Evolutionary conservation across 2,888 invertebrate species (phyloP).

Genomic region (Salticus scenicus): DNA sequence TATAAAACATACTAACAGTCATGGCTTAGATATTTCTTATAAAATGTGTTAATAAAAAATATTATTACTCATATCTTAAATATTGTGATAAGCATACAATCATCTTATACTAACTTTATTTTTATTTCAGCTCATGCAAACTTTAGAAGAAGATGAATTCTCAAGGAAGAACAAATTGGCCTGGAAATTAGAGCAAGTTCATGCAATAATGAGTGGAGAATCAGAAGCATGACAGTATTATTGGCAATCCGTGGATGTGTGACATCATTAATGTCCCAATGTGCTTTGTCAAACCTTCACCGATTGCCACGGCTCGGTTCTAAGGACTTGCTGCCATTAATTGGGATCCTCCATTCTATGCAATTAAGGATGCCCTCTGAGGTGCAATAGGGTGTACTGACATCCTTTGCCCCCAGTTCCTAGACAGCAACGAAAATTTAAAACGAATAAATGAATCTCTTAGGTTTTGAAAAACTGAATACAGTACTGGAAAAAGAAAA

Average conservation of each 20-base stretch:
- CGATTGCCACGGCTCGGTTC: slow-evolving; percentile 69
- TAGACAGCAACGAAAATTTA: slow-evolving; percentile 68
- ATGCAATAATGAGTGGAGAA: slow-evolving; percentile 86
- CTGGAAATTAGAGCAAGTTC: slow-evolving; percentile 96
- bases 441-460: slow-evolving; percentile 60
- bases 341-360: slow-evolving; percentile 65
- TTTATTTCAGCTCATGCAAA: slow-evolving; percentile 87
- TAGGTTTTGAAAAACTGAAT: slow-evolving; percentile 50
- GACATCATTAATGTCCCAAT: slow-evolving; percentile 59
- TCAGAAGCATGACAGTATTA: slow-evolving; percentile 73
- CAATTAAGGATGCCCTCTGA: slow-evolving; percentile 68
- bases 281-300: slow-evolving; percentile 70
- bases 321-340: slow-evolving; percentile 66
- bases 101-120: no score
- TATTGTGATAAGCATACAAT: no score
- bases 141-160: slow-evolving; percentile 98
- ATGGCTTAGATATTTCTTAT: no score
- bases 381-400: slow-evolving; percentile 58
- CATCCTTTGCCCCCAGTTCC: slow-evolving; percentile 67
- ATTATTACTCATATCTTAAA: no score
- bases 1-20: no score
- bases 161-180: slow-evolving; percentile 97
- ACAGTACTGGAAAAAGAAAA: slow-evolving; percentile 34
- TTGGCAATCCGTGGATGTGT: slow-evolving; percentile 69
- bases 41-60: no score